Evolutionary conservation across 1,140 invertebrate species (phyloP), one percentile per base, ranked within the genome.

Genomic region (Elymnias hypermnestra): DNA sequence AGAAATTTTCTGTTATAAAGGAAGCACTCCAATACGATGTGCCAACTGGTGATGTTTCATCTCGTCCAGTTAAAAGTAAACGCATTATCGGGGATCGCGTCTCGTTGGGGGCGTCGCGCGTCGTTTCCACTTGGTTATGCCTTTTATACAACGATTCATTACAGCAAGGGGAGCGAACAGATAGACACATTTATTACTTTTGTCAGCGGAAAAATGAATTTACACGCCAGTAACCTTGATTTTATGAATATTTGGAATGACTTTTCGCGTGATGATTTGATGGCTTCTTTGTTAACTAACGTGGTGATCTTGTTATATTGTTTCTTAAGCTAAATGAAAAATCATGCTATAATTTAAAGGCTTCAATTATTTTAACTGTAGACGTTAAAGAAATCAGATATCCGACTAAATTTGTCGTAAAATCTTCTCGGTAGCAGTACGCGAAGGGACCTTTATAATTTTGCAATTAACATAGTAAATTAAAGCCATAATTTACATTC

Each of bases 201-300:
- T 83, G 79, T 83, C 76, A 81, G 74, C 76, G 74, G 74, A 83
- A 83, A 83, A 79, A 83, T 81, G 76, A 78, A 79, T 79, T 81
- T 65, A 73, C 72, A 70, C 72, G 49, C 57, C 70, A 65, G 71
- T 76, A 65, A 73, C 55, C 58, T 62, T 62, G 56, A 63, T 63
- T 57, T 69, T 54, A 63, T 63, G 53, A 65, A 62, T 57, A 49
- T 60, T 62, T 48, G 37, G 42, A 43, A 43, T 18, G 18, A 12
- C 19, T 18, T 21, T 35, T 10, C 33, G 13, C 43, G 21, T n/a
- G 15, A 14, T 22, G 23, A 21, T 37, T 46, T 39, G 25, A 46
- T 46, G 33, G 37, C 14, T 28, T 23, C 21, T 46, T 45, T 25
- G 25, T 29, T 10, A 26, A 37, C 12, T 1, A 29, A 3, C 8